Percentiles rank a stretch among this genome's conserved stretches.
These are phyloP conservation scores for Ctenomys sociabilis DNA, from an alignment of 2,113 vertebrate genomes.

Conservation along the genomic window DNA sequence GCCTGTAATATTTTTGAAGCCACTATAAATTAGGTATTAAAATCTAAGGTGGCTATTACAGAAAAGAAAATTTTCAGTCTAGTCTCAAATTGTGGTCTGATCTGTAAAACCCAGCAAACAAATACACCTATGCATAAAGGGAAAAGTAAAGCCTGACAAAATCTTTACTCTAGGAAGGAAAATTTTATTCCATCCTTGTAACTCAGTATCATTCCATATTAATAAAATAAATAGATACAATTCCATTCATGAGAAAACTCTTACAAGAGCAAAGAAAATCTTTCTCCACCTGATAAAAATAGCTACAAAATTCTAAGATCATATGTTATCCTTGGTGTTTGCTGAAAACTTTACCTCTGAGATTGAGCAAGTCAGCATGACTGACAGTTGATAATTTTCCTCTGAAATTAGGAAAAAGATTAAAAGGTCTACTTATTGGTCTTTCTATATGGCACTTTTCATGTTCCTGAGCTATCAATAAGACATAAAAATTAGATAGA, in stretches of 20 bases:
- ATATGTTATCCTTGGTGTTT: conserved; percentile 23
- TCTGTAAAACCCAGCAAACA: not conserved
- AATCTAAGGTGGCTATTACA: not conserved
- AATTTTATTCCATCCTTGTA: not conserved
- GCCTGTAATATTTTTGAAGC: not conserved
- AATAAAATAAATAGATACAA: conserved; percentile 15
- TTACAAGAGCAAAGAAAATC: not conserved
- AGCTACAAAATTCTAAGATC: not conserved
- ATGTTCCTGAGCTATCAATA: not conserved
- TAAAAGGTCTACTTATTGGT: not conserved
- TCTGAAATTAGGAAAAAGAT: conserved; percentile 37
- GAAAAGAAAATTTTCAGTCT: not conserved
- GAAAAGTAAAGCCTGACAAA: not conserved
- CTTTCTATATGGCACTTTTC: not conserved
- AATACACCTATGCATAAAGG: not conserved
- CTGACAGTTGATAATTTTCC: conserved; percentile 36
- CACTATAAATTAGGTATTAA: conserved; percentile 7
- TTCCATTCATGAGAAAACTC: not conserved
- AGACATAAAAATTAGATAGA: not conserved
- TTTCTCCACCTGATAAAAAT: not conserved
- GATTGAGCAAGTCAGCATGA: not conserved
- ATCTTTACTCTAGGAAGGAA: not conserved
- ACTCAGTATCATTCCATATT: conserved; percentile 13
- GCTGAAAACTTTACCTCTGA: conserved; percentile 23
- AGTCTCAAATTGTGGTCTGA: not conserved